These are phyloP conservation scores for Heliocidaris tuberculata DNA, from an alignment of 35 echinoderm and acorn worm genomes.

Conservation along the genomic window DNA sequence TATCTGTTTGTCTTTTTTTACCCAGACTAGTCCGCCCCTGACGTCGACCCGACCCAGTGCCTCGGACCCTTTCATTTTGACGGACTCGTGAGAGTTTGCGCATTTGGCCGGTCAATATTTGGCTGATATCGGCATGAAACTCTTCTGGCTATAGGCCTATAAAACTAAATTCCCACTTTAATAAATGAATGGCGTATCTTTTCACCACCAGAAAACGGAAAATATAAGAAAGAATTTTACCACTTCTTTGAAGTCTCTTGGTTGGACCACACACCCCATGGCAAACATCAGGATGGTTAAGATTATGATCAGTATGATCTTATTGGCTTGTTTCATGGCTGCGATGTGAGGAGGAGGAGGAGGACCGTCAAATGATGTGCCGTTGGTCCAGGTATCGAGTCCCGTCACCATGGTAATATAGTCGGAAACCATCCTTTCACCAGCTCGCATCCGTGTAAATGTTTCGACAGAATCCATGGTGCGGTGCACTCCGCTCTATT, in stretches of 20 bases:
- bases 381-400: not conserved
- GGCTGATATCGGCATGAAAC: no score
- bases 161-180: no score
- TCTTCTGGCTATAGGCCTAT: no score
- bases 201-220: not conserved
- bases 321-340: slow-evolving; percentile 21
- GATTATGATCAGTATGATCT: not conserved
- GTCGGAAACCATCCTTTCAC: not conserved
- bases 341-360: not conserved
- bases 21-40: no score
- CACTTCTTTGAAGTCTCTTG: slow-evolving; percentile 9
- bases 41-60: no score
- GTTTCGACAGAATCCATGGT: not conserved
- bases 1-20: no score
- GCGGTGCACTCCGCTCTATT: not conserved
- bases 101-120: no score
- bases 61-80: no score
- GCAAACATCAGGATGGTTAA: not conserved
- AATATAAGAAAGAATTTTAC: not conserved
- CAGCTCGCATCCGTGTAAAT: not conserved
- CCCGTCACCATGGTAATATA: not conserved
- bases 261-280: not conserved
- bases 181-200: not conserved
- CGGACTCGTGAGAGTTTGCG: no score
- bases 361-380: not conserved